phyloP scores from a whole-genome alignment of 2,113 vertebrate genomes.

The Calidris pygmaea region DNA sequence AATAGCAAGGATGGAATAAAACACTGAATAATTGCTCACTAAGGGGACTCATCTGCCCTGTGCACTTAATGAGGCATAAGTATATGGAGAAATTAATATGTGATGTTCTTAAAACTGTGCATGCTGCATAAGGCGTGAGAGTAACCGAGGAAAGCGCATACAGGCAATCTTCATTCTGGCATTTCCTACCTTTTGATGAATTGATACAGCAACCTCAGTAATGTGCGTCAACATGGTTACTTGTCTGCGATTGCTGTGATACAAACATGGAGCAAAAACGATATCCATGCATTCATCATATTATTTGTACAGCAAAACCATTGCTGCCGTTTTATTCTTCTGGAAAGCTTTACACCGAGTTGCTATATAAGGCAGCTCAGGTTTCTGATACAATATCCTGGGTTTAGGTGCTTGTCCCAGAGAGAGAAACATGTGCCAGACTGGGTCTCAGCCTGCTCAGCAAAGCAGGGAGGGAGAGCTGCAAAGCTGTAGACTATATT shows the following conservation, averaged over 20 bases:
- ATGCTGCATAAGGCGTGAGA: background rate
- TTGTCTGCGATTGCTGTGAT: background rate
- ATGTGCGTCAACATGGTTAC: background rate
- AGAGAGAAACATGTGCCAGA: background rate
- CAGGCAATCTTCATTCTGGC: background rate
- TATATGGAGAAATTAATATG: background rate
- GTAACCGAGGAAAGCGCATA: background rate
- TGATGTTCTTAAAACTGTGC: background rate
- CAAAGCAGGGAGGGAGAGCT: background rate
- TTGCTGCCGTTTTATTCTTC: slow-evolving; percentile 15
- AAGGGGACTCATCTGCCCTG: background rate
- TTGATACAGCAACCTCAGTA: background rate
- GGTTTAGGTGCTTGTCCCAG: background rate
- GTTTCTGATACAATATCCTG: slow-evolving; percentile 60
- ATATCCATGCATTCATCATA: background rate
- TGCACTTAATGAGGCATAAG: background rate
- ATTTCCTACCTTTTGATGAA: background rate
- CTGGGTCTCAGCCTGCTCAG: background rate
- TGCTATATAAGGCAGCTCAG: background rate
- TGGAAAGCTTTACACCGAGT: slow-evolving; percentile 37
- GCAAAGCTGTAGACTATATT: background rate
- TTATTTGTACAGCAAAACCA: background rate
- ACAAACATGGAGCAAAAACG: background rate
- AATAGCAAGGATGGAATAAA: background rate
- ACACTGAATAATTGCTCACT: background rate